These are phyloP conservation scores for Bubo bubo DNA, from an alignment of 2,113 vertebrate species.

Conservation along the genomic window DNA sequence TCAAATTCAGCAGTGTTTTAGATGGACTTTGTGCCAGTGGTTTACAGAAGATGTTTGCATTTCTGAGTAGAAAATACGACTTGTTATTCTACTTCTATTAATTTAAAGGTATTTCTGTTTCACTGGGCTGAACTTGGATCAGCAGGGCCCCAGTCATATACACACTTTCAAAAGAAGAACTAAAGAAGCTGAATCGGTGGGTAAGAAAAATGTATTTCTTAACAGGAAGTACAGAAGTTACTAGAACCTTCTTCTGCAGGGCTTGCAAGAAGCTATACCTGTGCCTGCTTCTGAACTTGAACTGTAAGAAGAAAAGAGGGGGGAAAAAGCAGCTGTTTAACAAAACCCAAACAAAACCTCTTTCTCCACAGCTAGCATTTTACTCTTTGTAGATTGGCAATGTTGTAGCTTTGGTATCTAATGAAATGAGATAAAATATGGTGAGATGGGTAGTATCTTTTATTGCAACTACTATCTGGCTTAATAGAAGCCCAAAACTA, in stretches of 20 bases:
- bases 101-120: background rate
- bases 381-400: rapidly evolving
- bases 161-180: background rate
- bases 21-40: background rate
- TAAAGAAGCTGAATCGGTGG: background rate
- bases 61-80: background rate
- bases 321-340: background rate
- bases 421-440: background rate
- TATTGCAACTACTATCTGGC: background rate
- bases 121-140: background rate
- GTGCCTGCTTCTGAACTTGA: background rate
- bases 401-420: background rate
- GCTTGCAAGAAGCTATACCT: background rate
- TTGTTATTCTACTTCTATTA: background rate
- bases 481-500: background rate
- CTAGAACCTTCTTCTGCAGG: background rate
- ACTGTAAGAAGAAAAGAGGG: background rate
- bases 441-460: background rate
- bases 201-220: background rate
- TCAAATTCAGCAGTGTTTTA: background rate
- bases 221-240: background rate
- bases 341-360: background rate
- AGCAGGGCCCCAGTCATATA: background rate
- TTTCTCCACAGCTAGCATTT: background rate
- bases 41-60: background rate